A percentile compares a stretch with the other conserved stretches of the same genome.
phyloP scores from a whole-genome alignment of 2,888 invertebrate genomes.

The Platynereis dumerilii region DNA sequence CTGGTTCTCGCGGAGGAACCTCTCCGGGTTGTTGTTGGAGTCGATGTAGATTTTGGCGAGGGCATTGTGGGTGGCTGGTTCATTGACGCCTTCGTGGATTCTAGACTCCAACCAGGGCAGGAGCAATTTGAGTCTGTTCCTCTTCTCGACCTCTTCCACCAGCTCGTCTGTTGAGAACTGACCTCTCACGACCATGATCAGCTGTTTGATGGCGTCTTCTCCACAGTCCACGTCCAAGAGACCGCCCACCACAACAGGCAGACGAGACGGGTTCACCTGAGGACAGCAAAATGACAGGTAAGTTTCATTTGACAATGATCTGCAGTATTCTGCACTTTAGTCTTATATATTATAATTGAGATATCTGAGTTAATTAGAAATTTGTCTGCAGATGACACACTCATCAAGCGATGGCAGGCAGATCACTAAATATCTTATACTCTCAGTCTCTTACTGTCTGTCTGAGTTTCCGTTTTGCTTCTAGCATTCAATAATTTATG shows the following conservation, averaged over 20 bases:
- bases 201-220: conserved; percentile 98
- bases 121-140: conserved; percentile 80
- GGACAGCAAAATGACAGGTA: conserved; percentile 2
- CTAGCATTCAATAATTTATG: too few species aligned
- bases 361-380: too few species aligned
- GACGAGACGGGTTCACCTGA: conserved; percentile 92
- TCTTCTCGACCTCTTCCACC: conserved; percentile 82
- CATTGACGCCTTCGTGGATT: conserved; percentile 95
- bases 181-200: conserved; percentile 90
- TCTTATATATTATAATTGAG: too few species aligned
- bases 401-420: too few species aligned
- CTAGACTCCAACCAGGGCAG: conserved; percentile 97
- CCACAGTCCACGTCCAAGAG: conserved; percentile 97
- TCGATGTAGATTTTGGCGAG: conserved; percentile 99
- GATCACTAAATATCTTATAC: too few species aligned
- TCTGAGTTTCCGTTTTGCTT: too few species aligned
- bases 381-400: neutral
- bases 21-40: conserved; percentile 98
- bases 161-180: conserved; percentile 99
- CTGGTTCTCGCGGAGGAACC: conserved; percentile 81
- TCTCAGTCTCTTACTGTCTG: too few species aligned
- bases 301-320: too few species aligned
- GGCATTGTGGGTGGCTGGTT: conserved; percentile 98
- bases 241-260: conserved; percentile 98
- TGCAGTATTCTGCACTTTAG: too few species aligned